Evolutionary conservation across 2,113 vertebrate genomes (phyloP), one percentile per base, ranked within the genome.

Genomic region (Hystrix brachyura): DNA sequence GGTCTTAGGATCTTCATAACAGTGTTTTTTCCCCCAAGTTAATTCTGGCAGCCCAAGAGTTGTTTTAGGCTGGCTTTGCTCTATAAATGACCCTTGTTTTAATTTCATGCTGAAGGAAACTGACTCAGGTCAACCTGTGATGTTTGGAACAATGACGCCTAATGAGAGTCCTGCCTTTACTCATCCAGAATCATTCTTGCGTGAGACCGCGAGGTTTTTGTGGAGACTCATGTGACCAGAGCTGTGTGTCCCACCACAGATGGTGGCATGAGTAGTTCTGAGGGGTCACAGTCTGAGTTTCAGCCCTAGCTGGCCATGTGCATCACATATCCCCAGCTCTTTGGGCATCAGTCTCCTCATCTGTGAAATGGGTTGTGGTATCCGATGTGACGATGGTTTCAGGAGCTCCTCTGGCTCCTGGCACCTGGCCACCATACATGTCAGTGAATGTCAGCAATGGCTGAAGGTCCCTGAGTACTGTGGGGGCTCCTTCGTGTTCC

Each of bases 11-110:
- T 91, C 78, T 92, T 95, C 83, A 57, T 65, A 94, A 97, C 34
- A 21, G 82, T 29, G 53, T 72, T 79, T 78, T 76, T 32, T 14
- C 5, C 67, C 57, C 55, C 67, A 91, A 94, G 96, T 97, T 96
- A 85, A 92, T 96, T 87, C 96, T 96, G 94, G 94, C 97, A 95
- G 82, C 53, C 62, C 27, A 27, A 19, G 53, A 94, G 81, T 86
- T 95, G 78, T 94, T 96, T 95, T 86, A 94, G 95, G 93, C 72
- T 93, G 29, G 29, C 62, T 96, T 72, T 59, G 79, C 55, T 57
- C 96, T 89, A 46, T 86, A 86, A 82, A 72, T 85, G 94, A 67
- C 57, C 82, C 60, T 93, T 72, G 67, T 64, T 96, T 87, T 59
- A 94, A 94, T 93, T 90, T 90, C 64, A 1, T 38, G 32, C n/a